Percentiles rank a stretch among this genome's conserved stretches.
These are phyloP conservation scores for Sciaenops ocellatus DNA, from an alignment of 2,797 vertebrate species.

Conservation along the genomic window DNA sequence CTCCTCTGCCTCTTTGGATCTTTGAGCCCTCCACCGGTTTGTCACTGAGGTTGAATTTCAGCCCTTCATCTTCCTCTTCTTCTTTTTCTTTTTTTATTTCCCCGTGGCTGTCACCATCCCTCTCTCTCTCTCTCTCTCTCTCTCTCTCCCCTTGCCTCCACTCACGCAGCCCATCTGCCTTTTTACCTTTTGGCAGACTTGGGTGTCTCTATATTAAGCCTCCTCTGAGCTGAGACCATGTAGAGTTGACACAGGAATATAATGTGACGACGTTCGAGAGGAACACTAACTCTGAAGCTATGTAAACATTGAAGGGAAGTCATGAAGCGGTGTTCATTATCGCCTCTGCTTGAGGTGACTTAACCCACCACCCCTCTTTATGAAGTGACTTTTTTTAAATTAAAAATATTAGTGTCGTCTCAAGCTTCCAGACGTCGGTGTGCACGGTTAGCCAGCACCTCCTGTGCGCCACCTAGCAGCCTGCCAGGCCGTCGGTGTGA, in stretches of 20 bases:
- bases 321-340: constrained; percentile 29
- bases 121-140: constrained; percentile 21
- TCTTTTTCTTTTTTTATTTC: constrained; percentile 1
- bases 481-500: constrained; percentile 33
- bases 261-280: constrained; percentile 48
- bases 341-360: background rate
- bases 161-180: constrained; percentile 77
- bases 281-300: constrained; percentile 34
- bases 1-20: constrained; percentile 36
- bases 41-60: constrained; percentile 67
- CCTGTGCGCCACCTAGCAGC: constrained; percentile 52
- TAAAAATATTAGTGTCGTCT: background rate
- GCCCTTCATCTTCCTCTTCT: constrained; percentile 57
- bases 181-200: constrained; percentile 78
- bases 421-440: constrained; percentile 9
- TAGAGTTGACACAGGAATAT: constrained; percentile 64
- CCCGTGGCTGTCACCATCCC: constrained; percentile 50
- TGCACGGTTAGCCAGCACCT: constrained; percentile 16
- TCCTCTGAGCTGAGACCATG: constrained; percentile 54
- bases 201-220: constrained; percentile 77
- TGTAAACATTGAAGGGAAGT: constrained; percentile 44
- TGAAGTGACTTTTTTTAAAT: background rate
- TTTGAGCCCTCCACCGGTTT: constrained; percentile 45
- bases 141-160: constrained; percentile 48
- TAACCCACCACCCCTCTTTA: background rate